Base-by-base conservation (phyloP, 2,797 vertebrate genomes). In the Sarcoramphus papa region DNA sequence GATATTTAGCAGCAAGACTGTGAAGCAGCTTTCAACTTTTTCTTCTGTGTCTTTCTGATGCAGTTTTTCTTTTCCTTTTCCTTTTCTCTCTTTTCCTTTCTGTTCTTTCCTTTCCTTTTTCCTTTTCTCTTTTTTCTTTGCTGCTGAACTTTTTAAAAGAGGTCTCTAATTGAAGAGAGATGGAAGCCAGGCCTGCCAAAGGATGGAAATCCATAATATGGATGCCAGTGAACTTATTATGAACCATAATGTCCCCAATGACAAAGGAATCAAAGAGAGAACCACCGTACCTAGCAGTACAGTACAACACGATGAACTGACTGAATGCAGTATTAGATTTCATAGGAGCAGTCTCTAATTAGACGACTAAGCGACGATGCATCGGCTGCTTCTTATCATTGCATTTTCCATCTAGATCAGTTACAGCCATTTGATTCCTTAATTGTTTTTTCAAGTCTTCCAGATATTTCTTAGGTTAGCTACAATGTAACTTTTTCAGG, bases 111-210 rank as follows among this genome's bases (percentile, higher is more conserved):
- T 95, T 98, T 97, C 98, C 97, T 97, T 98, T 97, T 91, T 96
- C 88, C 85, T 92, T 83, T 87, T 83, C 57, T 75, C 82, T 83
- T 37, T 75, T 90, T 73, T 41, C 80, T 88, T 96, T 96, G 98
- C 98, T 98, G 98, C 98, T 98, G 98, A 98, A 98, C 98, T 98
- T 98, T 97, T 96, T 92, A 97, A 98, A 98, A 98, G 97, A 98
- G 98, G 98, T 98, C 98, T 98, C 98, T 98, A 98, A 98, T 97
- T 97, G 98, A 98, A 98, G 98, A 98, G 98, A 98, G 97, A 98
- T 98, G 98, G 98, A 99, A 98, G 98, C 98, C 98, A 98, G 98
- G 98, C 99, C 99, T 98, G 99, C 99, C 99, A 99, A 99, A 99
- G 99, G 99, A 99, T 99, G 98, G 98, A 98, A 98, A 98, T 99